A percentile compares a stretch with the other conserved stretches of the same genome.
Evolutionary conservation across 2,113 vertebrate genomes (phyloP).

Genomic region (Poicephalus gulielmi): DNA sequence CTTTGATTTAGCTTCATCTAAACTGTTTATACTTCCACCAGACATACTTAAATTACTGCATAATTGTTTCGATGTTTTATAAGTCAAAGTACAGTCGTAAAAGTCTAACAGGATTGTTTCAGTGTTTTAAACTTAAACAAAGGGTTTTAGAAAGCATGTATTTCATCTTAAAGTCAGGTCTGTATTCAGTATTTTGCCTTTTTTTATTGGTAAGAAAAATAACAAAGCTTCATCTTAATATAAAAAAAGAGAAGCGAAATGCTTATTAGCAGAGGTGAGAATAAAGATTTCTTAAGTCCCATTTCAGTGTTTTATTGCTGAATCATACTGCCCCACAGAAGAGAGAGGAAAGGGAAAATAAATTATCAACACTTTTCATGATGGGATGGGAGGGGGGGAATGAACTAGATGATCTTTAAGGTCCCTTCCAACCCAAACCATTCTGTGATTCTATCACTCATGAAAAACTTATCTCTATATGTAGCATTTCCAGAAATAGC

Average conservation of each 20-base stretch:
- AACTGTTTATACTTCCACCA: conserved; percentile 29
- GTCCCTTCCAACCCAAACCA: background rate
- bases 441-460: background rate
- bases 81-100: background rate
- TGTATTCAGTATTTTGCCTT: background rate
- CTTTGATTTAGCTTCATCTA: background rate
- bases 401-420: background rate
- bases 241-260: background rate
- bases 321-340: background rate
- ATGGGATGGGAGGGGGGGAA: no score
- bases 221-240: background rate
- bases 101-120: background rate
- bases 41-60: background rate
- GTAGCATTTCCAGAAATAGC: background rate
- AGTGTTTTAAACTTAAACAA: background rate
- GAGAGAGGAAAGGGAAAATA: background rate
- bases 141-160: accelerated
- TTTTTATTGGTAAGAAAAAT: background rate
- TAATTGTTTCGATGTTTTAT: background rate
- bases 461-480: accelerated
- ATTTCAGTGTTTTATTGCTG: background rate
- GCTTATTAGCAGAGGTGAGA: background rate
- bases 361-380: accelerated
- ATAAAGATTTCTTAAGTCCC: background rate
- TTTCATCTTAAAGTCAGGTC: background rate